A percentile compares a stretch with the other conserved stretches of the same genome.
Evolutionary conservation across 2,888 invertebrate species (phyloP).

Genomic region (Lydus trimaculatus): DNA sequence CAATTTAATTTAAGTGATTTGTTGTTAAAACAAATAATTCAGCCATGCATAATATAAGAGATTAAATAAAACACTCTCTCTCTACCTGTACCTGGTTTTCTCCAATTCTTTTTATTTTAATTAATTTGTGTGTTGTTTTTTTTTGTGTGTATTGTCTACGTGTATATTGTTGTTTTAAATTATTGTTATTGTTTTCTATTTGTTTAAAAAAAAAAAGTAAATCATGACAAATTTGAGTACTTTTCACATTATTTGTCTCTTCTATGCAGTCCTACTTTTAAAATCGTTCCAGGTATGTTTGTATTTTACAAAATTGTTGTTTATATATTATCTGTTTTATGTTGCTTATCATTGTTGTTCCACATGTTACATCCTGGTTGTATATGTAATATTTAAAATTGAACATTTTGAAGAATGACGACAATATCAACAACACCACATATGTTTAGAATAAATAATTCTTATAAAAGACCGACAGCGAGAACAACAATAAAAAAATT

Average conservation of each 20-base stretch:
- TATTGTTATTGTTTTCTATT: not conserved
- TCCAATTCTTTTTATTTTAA: not conserved
- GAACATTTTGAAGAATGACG: not conserved
- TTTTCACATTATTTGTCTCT: not conserved
- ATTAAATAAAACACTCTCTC: too few species aligned
- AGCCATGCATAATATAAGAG: too few species aligned
- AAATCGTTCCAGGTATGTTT: not conserved
- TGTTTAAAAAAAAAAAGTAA: not conserved
- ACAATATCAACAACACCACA: not conserved
- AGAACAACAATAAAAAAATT: not conserved
- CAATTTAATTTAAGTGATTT: too few species aligned
- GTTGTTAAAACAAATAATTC: too few species aligned
- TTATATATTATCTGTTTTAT: not conserved
- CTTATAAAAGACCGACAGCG: not conserved
- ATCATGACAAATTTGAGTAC: not conserved
- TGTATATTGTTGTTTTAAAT: not conserved
- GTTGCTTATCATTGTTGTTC: not conserved
- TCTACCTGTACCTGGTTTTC: not conserved
- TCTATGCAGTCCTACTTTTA: not conserved
- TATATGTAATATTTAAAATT: not conserved
- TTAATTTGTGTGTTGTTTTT: not conserved
- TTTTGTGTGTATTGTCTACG: not conserved
- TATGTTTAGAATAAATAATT: not conserved
- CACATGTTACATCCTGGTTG: constrained; percentile 4
- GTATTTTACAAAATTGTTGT: not conserved